phyloP scores from a whole-genome alignment of 2,888 invertebrate species.

The Drosophila ustulata region DNA sequence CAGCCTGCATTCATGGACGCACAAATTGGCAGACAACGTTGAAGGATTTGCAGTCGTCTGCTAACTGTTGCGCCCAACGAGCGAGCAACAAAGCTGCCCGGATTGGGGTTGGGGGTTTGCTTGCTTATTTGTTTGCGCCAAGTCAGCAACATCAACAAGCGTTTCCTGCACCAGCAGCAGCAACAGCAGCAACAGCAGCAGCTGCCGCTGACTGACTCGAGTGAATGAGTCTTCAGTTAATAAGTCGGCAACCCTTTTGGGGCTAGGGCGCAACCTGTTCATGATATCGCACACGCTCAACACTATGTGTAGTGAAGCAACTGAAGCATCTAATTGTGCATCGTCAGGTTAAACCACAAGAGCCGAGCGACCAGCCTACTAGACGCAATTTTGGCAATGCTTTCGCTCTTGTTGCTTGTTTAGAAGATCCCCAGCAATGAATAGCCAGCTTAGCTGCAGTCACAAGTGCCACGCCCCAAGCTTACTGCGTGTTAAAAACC shows the following conservation, averaged over 20 bases:
- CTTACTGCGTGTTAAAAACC: conserved; percentile 27
- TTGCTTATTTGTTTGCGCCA: conserved; percentile 50
- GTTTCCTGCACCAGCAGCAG: conserved; percentile 26
- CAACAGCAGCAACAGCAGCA: not conserved
- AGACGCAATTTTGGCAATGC: conserved; percentile 55
- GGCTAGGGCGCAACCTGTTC: not conserved
- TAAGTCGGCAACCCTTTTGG: conserved; percentile 14
- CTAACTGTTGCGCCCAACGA: conserved; percentile 53
- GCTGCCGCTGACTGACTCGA: not conserved
- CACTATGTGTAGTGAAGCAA: conserved; percentile 33
- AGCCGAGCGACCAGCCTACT: conserved; percentile 30
- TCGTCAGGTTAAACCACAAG: conserved; percentile 53
- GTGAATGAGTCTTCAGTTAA: conserved; percentile 28
- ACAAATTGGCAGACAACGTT: conserved; percentile 71
- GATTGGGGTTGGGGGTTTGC: not conserved
- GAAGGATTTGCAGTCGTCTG: conserved; percentile 57
- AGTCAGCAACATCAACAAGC: conserved; percentile 47
- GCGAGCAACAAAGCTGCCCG: not conserved
- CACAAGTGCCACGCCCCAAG: conserved; percentile 17
- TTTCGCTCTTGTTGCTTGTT: conserved; percentile 73
- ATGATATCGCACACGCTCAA: conserved; percentile 5
- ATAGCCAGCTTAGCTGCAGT: conserved; percentile 76
- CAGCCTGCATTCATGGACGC: conserved; percentile 72
- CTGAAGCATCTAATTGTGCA: conserved; percentile 78
- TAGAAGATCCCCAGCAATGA: conserved; percentile 77